Base-by-base conservation (phyloP, 2,888 invertebrate genomes). In the Oxyteleia sp. region DNA sequence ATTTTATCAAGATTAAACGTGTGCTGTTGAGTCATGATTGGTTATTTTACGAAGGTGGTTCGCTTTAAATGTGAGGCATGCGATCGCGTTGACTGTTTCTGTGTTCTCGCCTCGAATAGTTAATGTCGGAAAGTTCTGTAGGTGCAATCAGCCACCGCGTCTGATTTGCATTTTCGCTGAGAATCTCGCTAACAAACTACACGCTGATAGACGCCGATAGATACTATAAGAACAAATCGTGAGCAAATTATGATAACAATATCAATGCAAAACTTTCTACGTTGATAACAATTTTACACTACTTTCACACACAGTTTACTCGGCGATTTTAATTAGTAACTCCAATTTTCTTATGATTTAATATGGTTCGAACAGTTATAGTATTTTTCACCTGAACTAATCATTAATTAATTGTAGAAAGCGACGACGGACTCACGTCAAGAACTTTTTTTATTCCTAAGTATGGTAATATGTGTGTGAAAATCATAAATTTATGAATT, bases 171-270 rank as follows among this genome's bases (percentile, higher is more conserved):
- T 59, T 79, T 63, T 71, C 63, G 45, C 38, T 18, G 26, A 49
- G 49, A 63, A 35, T 16, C 16, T 38, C 32, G 45, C 55, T 55
- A 71, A 57, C 59, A 47, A 45, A 57, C 57, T 57, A 35, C 13
- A 53, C 38, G n/a, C 38, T n/a, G 38, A 38, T 38, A 38, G 38
- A 38, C 47, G 32, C 41, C 43, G 69, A 69, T 49, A 57, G 49
- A 51, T 15, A 35, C 55, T 32, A 43, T 57, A 53, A 29, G 64
- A 71, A 71, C 64, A 64, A 80, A 80, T 80, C 72, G 51, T 59
- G 35, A 26, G 43, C 64, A 64, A 57, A 66, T 72, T 55, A 47
- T 63, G 72, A 80, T 80, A 80, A 80, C 80, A 72, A 80, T 80
- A 74, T 49, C 59, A 61, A 7, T 10, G 35, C 38, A 10, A 35